Conservation (phyloP, 2,113 vertebrate genomes). For the Tetrax tetrax region DNA sequence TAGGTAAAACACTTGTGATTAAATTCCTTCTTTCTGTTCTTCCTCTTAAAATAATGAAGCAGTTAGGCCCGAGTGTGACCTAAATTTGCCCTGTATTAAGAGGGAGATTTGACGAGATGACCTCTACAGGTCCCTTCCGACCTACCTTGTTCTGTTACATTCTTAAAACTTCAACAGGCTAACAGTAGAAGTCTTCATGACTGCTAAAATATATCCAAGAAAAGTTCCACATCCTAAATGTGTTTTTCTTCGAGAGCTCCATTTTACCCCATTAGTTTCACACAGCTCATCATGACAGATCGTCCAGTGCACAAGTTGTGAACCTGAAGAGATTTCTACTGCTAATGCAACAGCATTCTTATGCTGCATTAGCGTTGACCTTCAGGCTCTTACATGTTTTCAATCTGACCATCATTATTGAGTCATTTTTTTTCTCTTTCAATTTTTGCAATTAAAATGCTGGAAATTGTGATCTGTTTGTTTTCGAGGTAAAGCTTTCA, state of each 20-base stretch:
- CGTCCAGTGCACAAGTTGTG: neutral
- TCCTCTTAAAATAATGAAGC: neutral
- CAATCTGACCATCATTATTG: neutral
- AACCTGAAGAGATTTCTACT: neutral
- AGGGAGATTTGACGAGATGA: neutral
- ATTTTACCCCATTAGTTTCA: neutral
- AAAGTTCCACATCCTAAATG: neutral
- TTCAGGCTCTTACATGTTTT: neutral
- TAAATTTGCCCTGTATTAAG: neutral
- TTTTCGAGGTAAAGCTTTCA: neutral
- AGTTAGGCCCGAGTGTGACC: neutral
- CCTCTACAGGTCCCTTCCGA: neutral
- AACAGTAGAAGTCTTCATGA: neutral
- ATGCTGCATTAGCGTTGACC: neutral
- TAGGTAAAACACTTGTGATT: neutral
- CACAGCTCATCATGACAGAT: neutral
- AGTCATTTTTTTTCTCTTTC: neutral
- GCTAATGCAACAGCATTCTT: neutral
- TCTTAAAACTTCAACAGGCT: neutral
- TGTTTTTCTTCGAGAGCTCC: neutral
- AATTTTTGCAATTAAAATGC: neutral
- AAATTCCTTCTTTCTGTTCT: neutral
- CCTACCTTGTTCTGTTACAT: neutral
- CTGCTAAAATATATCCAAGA: neutral
- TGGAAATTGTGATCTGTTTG: neutral